Base-by-base conservation (phyloP, 2,113 vertebrate genomes). In the Petrocephalus microphthalmus region DNA sequence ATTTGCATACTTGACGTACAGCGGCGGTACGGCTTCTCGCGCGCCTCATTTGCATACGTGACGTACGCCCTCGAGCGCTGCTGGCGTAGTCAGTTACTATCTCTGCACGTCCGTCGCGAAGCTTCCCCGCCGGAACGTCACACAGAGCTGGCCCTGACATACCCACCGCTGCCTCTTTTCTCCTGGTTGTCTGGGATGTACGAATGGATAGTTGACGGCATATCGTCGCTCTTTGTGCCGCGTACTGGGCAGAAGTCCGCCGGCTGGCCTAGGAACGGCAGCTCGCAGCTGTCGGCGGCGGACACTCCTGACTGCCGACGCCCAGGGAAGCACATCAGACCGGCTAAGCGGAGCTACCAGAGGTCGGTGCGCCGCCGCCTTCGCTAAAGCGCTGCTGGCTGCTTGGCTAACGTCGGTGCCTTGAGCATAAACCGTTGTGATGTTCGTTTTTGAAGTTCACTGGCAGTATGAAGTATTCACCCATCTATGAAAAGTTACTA, bases 181-280 rank as follows among this genome's bases (percentile, higher is more conserved):
- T 93, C 91, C 88, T 94, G 95, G 93, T 90, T 95, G 92, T 95
- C 93, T 94, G 95, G 93, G 93, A 96, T 96, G 95, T 96, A 95
- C 94, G 95, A 94, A 95, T 96, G 95, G 95, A 94, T 96, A 94
- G 92, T 94, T 94, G 94, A 94, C 93, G 94, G 95, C 93, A 91
- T 96, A 25, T 95, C 94, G 90, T 96, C 95, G 93, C 92, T 96
- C 22, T 96, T 96, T 91, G 95, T 94, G 92, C 94, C 95, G 91
- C 86, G 93, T 90, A 90, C 90, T 74, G 90, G 92, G 87, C 92
- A 91, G 45, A 94, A 91, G 22, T 89, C 91, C 52, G 86, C 88
- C 57, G 92, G 91, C 88, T 94, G 92, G 92, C 91, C 94, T 92
- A 90, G 87, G 11, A 90, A 90, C 90, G 90, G 89, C 8, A 90